phyloP scores from a whole-genome alignment of 2,888 invertebrate species.

The Eupithecia abbreviata region DNA sequence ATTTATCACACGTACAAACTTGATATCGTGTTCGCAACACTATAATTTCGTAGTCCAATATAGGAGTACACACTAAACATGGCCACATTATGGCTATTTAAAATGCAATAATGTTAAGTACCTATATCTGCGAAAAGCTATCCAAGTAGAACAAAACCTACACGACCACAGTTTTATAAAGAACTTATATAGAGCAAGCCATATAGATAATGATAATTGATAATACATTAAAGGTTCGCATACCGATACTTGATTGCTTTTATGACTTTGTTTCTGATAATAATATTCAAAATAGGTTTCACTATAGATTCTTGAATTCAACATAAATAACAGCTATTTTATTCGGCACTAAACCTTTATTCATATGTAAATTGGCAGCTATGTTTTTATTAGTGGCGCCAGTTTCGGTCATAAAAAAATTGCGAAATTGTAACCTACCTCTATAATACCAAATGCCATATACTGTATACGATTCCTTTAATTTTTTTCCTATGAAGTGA shows the following conservation, averaged over 20 bases:
- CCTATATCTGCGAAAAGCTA: conserved; percentile 15
- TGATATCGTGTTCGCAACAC: conserved; percentile 35
- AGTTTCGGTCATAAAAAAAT: conserved; percentile 34
- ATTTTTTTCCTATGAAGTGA: conserved; percentile 19
- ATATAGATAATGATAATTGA: conserved; percentile 43
- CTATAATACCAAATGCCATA: neutral
- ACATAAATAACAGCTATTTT: neutral
- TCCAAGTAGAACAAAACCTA: conserved; percentile 30
- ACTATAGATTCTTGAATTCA: neutral
- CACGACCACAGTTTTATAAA: conserved; percentile 1
- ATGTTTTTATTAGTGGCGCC: conserved; percentile 57
- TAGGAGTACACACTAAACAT: conserved; percentile 32
- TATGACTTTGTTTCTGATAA: conserved; percentile 54
- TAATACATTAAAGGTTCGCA: conserved; percentile 51
- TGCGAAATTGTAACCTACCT: neutral
- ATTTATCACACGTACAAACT: conserved; percentile 51
- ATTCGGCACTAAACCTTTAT: conserved; percentile 54
- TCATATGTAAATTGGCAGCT: conserved; percentile 58
- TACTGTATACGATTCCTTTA: conserved; percentile 17
- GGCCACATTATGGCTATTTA: conserved; percentile 29
- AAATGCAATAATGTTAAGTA: conserved; percentile 20
- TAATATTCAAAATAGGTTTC: conserved; percentile 45
- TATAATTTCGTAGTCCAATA: conserved; percentile 35
- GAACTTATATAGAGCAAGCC: conserved; percentile 16
- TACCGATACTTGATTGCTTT: conserved; percentile 52